These are phyloP conservation scores for Halcyon senegalensis DNA, from an alignment of 2,113 vertebrate species.

Conservation along the genomic window DNA sequence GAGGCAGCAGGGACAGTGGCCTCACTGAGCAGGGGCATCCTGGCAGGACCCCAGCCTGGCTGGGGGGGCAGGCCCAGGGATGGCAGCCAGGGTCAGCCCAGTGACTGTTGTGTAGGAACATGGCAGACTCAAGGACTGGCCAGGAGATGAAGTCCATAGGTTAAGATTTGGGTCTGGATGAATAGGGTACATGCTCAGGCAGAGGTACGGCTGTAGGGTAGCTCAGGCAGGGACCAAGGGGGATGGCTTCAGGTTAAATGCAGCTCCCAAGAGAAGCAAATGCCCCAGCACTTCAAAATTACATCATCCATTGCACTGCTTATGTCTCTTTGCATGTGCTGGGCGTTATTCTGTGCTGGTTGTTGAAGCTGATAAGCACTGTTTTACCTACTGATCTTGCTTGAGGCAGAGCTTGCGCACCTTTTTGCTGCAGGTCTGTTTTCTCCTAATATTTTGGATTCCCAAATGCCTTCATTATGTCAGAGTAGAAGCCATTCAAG, in stretches of 20 bases:
- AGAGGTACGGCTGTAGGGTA: background rate
- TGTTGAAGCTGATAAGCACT: background rate
- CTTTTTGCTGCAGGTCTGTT: background rate
- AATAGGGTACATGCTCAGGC: background rate
- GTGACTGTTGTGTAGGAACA: background rate
- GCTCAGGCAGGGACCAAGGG: background rate
- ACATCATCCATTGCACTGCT: background rate
- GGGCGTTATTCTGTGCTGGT: background rate
- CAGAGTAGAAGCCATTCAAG: background rate
- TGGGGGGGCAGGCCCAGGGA: background rate
- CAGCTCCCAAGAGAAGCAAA: background rate
- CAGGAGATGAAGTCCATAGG: background rate
- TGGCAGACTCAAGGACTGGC: background rate
- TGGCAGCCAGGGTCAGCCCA: background rate
- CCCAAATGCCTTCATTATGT: background rate
- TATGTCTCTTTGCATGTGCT: background rate
- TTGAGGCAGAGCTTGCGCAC: background rate
- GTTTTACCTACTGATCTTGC: background rate
- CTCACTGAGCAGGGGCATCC: accelerated
- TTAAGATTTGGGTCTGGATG: background rate
- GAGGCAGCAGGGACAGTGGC: background rate
- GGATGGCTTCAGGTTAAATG: background rate
- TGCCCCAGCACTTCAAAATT: background rate
- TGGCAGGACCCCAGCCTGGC: background rate
- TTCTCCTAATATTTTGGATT: background rate